Evolutionary conservation across 2,888 invertebrate species (phyloP).

Genomic region (Beris morrisii): DNA sequence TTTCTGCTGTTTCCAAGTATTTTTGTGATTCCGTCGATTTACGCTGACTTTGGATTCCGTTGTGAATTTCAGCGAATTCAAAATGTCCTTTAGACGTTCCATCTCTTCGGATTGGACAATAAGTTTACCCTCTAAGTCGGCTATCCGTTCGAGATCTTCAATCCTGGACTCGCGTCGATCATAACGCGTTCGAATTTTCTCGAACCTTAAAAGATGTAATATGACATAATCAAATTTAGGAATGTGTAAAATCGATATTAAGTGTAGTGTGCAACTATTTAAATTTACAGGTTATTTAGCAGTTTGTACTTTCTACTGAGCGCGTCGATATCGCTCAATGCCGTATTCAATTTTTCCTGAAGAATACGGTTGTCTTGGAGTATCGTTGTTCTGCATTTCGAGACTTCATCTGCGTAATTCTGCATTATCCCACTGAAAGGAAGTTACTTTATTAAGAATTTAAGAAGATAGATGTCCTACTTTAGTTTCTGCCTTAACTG

Average conservation of each 20-base stretch:
- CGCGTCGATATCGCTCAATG: conserved; percentile 17
- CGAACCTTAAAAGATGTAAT: conserved; percentile 16
- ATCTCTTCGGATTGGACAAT: conserved; percentile 36
- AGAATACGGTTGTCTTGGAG: conserved; percentile 24
- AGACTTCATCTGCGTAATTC: conserved; percentile 24
- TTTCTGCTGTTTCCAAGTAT: conserved; percentile 1
- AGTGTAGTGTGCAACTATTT: neutral
- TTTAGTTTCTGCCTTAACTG: conserved; percentile 28
- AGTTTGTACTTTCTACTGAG: conserved; percentile 29
- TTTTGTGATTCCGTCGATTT: neutral
- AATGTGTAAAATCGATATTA: conserved; percentile 16
- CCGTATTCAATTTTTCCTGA: conserved; percentile 22
- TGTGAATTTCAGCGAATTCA: conserved; percentile 13
- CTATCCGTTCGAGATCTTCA: conserved; percentile 37
- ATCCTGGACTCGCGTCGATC: conserved; percentile 33
- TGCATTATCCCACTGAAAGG: conserved; percentile 28
- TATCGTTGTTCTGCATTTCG: conserved; percentile 6
- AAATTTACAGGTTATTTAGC: conserved; percentile 26
- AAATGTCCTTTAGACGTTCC: conserved; percentile 23
- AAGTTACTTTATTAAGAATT: neutral
- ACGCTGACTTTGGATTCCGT: too few species aligned
- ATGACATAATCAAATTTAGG: conserved; percentile 5
- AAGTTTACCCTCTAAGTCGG: conserved; percentile 36
- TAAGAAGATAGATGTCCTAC: conserved; percentile 5
- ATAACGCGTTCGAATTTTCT: conserved; percentile 32